Evolutionary conservation across 2,113 vertebrate species (phyloP), one percentile per base, ranked within the genome.

Genomic region (Elaphurus davidianus): DNA sequence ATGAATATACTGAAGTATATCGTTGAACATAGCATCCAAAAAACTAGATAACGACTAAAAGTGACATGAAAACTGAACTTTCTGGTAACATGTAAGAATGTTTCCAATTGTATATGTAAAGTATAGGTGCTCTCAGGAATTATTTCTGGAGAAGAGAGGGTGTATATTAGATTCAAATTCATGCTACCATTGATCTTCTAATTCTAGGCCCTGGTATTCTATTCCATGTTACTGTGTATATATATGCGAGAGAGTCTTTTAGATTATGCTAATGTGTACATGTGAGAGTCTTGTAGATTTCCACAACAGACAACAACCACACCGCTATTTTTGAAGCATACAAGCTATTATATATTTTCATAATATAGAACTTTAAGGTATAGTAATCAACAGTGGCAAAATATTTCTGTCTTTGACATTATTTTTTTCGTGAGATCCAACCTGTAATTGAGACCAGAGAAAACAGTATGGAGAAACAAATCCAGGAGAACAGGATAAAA

Each of bases 311-410:
- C 98, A 99, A 99, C 95, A 99, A 98, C 94, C 98, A 99, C 98
- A 99, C 96, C 90, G 98, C 98, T 98, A 98, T 98, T 98, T 98
- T 98, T 98, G 99, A 99, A 99, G 99, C 99, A 99, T 99, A 99
- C 99, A 99, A 99, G 98, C 98, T 99, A 99, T 99, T 98, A 99
- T 99, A 99, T 99, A 99, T 99, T 99, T 99, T 99, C 99, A 99
- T 99, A 99, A 99, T 99, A 99, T 99, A 99, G 98, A 99, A 99
- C 97, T 99, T 99, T 99, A 99, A 99, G 98, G 98, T 99, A 99
- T 99, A 99, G 98, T 98, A 99, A 99, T 99, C 98, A 99, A 99
- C 99, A 99, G 99, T 99, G 99, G 98, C 98, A 99, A 99, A 99
- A 99, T 99, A 99, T 98, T 99, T 99, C 99, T 98, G 98, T 98